Conservation (phyloP, 2,797 vertebrate species). For the Masticophis lateralis region DNA sequence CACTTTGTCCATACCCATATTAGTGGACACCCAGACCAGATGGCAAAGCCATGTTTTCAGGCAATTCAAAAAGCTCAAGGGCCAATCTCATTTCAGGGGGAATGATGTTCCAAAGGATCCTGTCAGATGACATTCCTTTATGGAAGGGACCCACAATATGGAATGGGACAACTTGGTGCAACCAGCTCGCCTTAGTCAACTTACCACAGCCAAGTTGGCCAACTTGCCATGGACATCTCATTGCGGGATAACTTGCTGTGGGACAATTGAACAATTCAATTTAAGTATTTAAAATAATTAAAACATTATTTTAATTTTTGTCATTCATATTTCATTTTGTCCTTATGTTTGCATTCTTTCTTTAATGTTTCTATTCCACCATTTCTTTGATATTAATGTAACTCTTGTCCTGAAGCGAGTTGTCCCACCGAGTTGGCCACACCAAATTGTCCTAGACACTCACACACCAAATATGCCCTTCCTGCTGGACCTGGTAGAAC, state of each 20-base stretch:
- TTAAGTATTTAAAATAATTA: neutral
- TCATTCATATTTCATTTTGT: neutral
- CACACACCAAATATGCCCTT: neutral
- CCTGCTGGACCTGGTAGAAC: neutral
- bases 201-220: neutral
- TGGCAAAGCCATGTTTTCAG: neutral
- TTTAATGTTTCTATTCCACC: too few species aligned
- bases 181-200: neutral
- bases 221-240: neutral
- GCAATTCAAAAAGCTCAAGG: neutral
- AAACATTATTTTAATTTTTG: neutral
- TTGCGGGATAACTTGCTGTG: neutral
- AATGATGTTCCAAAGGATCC: neutral
- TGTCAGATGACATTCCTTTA: neutral
- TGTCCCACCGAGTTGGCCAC: neutral
- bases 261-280: neutral
- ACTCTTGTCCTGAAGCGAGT: neutral
- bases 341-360: too few species aligned
- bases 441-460: too few species aligned
- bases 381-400: neutral
- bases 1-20: neutral
- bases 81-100: neutral
- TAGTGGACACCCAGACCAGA: neutral
- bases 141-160: neutral
- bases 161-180: neutral